Percentiles rank a stretch among this genome's conserved stretches.
Conservation (phyloP, 2,888 invertebrate species). For the Diarsia dahlii region DNA sequence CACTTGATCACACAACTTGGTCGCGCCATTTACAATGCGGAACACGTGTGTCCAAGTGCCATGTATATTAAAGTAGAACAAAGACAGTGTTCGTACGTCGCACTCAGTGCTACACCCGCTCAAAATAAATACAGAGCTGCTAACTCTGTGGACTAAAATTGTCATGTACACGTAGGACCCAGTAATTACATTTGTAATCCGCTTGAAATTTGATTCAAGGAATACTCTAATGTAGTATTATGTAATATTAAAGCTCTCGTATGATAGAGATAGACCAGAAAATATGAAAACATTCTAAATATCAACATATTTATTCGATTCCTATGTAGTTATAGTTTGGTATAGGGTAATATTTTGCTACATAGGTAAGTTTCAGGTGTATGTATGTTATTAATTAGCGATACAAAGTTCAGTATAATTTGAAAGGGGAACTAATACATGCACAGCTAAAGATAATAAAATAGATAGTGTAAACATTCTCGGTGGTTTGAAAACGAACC, state of each 20-base stretch:
- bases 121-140: constrained; percentile 54
- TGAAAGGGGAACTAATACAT: constrained; percentile 15
- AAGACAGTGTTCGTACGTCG: constrained; percentile 50
- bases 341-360: not conserved
- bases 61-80: constrained; percentile 63
- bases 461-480: constrained; percentile 38
- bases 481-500: constrained; percentile 29
- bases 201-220: constrained; percentile 29
- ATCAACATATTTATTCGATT: not conserved
- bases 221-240: constrained; percentile 11
- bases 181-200: constrained; percentile 47
- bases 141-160: constrained; percentile 37
- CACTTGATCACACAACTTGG: constrained; percentile 75
- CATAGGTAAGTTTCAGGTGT: constrained; percentile 20
- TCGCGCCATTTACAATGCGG: constrained; percentile 79
- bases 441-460: constrained; percentile 41
- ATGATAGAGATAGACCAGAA: not conserved
- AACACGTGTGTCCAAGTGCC: constrained; percentile 82
- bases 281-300: not conserved
- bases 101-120: constrained; percentile 40
- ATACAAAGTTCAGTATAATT: constrained; percentile 28
- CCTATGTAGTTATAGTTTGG: not conserved
- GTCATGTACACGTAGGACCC: constrained; percentile 24
- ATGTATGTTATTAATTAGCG: constrained; percentile 9
- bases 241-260: constrained; percentile 20